Conservation (phyloP, 2,113 vertebrate species). For the Bubalus kerabau region DNA sequence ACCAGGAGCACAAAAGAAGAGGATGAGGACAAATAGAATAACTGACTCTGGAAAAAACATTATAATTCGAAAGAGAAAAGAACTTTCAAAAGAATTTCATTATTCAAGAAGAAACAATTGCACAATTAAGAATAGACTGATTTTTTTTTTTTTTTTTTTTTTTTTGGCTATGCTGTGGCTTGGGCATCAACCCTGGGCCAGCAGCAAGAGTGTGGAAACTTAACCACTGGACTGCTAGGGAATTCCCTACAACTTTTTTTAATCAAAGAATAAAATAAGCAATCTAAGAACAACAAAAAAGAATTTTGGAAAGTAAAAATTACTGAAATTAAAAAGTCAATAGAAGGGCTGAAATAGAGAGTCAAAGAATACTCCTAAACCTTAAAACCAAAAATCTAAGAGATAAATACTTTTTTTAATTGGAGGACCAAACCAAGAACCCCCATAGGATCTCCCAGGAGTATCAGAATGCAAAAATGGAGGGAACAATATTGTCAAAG, state of each 20-base stretch:
- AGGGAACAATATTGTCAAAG: not conserved
- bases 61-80: not conserved
- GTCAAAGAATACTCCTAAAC: not conserved
- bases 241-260: not conserved
- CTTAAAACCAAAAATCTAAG: not conserved
- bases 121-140: not conserved
- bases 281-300: not conserved
- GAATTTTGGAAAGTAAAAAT: not conserved
- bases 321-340: conserved; percentile 11
- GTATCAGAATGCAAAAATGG: not conserved
- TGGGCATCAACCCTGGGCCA: not conserved
- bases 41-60: not conserved
- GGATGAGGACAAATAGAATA: not conserved
- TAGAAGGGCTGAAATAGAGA: not conserved
- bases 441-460: not conserved
- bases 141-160: not conserved
- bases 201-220: not conserved
- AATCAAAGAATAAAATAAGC: not conserved
- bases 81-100: not conserved
- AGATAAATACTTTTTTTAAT: not conserved
- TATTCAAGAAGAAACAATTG: not conserved
- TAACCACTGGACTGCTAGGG: not conserved
- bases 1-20: not conserved
- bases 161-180: not conserved
- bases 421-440: not conserved